Evolutionary conservation across 2,797 vertebrate species (phyloP).

Genomic region (Onychomys arenicola): DNA sequence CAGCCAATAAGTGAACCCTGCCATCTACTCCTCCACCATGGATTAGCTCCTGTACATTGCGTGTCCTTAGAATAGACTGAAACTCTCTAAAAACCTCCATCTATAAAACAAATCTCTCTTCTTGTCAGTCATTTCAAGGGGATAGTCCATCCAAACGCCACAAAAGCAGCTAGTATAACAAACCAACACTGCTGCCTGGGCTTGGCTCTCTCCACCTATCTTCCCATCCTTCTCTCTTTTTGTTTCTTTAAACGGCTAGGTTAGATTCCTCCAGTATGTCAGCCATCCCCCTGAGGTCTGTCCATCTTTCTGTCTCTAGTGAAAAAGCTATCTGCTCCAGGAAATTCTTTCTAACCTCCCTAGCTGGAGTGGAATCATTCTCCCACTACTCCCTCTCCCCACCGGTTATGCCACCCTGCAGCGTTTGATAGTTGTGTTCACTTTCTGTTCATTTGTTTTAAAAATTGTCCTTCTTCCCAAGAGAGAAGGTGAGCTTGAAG

Average conservation of each 20-base stretch:
- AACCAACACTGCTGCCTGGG: fast-evolving
- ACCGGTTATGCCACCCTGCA: background rate
- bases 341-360: background rate
- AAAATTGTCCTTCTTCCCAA: background rate
- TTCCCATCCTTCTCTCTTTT: background rate
- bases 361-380: background rate
- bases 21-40: too few relatives aligned
- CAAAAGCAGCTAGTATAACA: too few relatives aligned
- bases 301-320: background rate
- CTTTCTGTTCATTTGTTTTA: background rate
- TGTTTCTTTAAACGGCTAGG: background rate
- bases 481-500: background rate
- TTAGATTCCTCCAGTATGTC: background rate
- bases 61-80: too few relatives aligned
- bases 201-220: background rate
- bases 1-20: too few relatives aligned
- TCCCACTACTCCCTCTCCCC: fast-evolving
- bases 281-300: background rate
- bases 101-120: background rate
- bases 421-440: background rate
- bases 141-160: background rate
- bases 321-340: background rate
- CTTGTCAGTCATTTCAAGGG: background rate
- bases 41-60: background rate
- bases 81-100: background rate